Evolutionary conservation across 2,888 invertebrate genomes (phyloP), one percentile per base, ranked within the genome.

Genomic region (Coenonympha arcania): DNA sequence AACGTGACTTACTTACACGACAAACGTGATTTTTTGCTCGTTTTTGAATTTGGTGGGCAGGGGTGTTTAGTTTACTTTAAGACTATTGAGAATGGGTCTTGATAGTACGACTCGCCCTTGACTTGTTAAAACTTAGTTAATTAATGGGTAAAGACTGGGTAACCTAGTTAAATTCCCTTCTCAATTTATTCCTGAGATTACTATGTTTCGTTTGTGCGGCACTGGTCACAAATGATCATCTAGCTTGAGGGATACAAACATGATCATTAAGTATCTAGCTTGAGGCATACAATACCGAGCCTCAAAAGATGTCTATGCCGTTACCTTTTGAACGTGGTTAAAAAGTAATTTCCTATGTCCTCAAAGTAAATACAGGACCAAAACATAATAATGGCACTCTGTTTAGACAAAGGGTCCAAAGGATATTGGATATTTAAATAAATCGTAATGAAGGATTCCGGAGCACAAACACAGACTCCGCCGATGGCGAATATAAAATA

Each of bases 381-480:
- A 22, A 39, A 39, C 22, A 39, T 39, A 24, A 41, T 41, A 28
- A 30, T 30, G 13, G 28, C 41, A 41, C 8, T 30, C n/a, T 41
- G 4, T 41, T 41, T 41, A 13, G 18, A 41, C 30, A 41, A 43
- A 43, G 43, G 31, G 30, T n/a, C 30, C 15, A 33, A 33, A 41
- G 41, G 49, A 43, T 55, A 48, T 50, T 22, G 37, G 37, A 53
- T 50, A 56, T 55, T 51, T 48, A 33, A 53, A 56, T 58, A 58
- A 54, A 56, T 49, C 47, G 44, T 52, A 39, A 58, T 50, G 50
- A 52, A 50, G 51, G 55, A 50, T 56, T 52, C 47, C 34, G 39
- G 57, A 41, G 49, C 48, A 52, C 51, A 54, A 58, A 53, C 52
- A 51, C 50, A 44, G 39, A 37, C 36, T 45, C 28, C 40, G 50